Base-by-base conservation (phyloP, 1,140 invertebrate genomes). In the Eriosoma lanigerum region DNA sequence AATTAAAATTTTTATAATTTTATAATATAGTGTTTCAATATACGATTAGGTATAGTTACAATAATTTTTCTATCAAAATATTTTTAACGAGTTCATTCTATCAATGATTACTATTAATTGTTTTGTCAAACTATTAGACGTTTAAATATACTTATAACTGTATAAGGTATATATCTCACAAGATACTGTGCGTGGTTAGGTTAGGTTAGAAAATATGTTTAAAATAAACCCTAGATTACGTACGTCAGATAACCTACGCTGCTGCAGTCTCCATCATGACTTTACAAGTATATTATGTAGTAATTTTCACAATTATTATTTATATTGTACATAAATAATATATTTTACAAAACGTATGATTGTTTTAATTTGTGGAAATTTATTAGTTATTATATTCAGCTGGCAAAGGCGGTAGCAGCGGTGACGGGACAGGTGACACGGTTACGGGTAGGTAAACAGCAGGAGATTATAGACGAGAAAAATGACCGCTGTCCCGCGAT, bases 381-480 rank as follows among this genome's bases (percentile, higher is more conserved):
- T 24, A 46, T 68, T 13, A 44, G 13, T 15, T 62, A 32, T n/a
- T 3, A n/a, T 24, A 46, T 15, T 13, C 64, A 68, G 64, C 64
- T 21, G 64, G 64, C 38, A n/a, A 46, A 72, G 68, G 21, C 13
- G 50, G 24, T 32, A 29, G 68, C 24, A 26, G 12, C 44, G 68
- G 21, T 9, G 13, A 21, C 21, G 73, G 54, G 54, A 76, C 73
- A 76, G 73, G 73, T 76, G 73, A 76, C 73, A 46, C 54, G 13
- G 54, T 32, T 26, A 17, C 19, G n/a, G 73, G 73, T 46, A 38
- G 32, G 32, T 4, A 38, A 60, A 46, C 73, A 46, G 73, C 54
- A 38, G 32, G 73, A 58, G 29, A 60, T 58, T n/a, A n/a, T n/a
- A 17, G 54, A n/a, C 46, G 32, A 76, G 73, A 58, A 76, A 76